Percentiles rank a stretch among this genome's conserved stretches.
These are phyloP conservation scores for Drosophila sechellia DNA, from an alignment of 1,140 invertebrate species.

Conservation along the genomic window DNA sequence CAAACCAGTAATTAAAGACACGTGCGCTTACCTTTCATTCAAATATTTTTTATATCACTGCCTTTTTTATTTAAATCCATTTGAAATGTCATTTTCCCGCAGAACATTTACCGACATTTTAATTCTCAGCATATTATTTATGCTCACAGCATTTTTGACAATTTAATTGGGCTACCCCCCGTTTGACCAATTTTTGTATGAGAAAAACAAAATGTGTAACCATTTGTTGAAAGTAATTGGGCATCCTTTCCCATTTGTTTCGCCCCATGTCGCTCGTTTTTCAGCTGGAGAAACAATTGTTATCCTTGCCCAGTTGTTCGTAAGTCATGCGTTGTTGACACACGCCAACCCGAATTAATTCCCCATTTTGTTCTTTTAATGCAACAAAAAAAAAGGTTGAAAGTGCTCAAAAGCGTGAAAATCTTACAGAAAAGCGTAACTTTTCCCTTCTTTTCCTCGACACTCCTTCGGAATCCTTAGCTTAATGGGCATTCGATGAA, in stretches of 20 bases:
- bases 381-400: slow-evolving; percentile 12
- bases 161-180: slow-evolving; percentile 58
- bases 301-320: slow-evolving; percentile 24
- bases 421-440: not conserved
- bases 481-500: slow-evolving; percentile 24
- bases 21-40: not conserved
- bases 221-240: slow-evolving; percentile 70
- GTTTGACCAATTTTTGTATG: slow-evolving; percentile 17
- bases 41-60: slow-evolving; percentile 17
- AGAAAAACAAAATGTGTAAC: slow-evolving; percentile 39
- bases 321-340: slow-evolving; percentile 65
- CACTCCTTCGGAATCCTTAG: not conserved
- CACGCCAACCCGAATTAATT: slow-evolving; percentile 75
- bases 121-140: slow-evolving; percentile 69
- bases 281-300: slow-evolving; percentile 51
- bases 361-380: slow-evolving; percentile 37
- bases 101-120: slow-evolving; percentile 41
- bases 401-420: slow-evolving; percentile 9
- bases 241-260: slow-evolving; percentile 70
- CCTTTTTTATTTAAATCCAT: slow-evolving; percentile 25
- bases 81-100: slow-evolving; percentile 18
- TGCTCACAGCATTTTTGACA: slow-evolving; percentile 66
- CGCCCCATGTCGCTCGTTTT: slow-evolving; percentile 50
- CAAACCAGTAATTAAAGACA: not conserved
- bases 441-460: not conserved